phyloP scores from a whole-genome alignment of 2,888 invertebrate genomes.

The Rhopalosiphum nymphaeae region DNA sequence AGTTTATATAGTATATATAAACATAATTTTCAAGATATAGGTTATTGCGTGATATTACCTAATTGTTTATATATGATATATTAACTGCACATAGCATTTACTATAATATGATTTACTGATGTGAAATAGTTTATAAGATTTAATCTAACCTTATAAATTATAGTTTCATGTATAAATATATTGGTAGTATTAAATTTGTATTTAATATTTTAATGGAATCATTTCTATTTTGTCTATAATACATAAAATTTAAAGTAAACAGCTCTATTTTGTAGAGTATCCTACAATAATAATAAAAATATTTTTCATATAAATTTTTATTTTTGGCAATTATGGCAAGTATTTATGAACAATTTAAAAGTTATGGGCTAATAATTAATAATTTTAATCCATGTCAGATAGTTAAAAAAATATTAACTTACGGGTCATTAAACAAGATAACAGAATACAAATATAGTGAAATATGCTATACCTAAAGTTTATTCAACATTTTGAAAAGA shows the following conservation, averaged over 20 bases:
- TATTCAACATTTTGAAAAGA: neutral
- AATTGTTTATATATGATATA: neutral
- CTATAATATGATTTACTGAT: neutral
- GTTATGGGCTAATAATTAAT: neutral
- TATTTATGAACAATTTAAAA: neutral
- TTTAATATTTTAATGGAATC: neutral
- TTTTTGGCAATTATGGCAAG: neutral
- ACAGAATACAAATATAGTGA: neutral
- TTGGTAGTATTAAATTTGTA: neutral
- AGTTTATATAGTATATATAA: neutral
- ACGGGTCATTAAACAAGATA: neutral
- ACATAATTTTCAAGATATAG: neutral
- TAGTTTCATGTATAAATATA: neutral
- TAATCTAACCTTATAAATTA: neutral
- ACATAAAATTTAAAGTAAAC: neutral
- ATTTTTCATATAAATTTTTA: neutral
- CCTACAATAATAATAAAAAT: neutral
- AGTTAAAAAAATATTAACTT: conserved; percentile 1
- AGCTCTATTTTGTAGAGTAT: neutral
- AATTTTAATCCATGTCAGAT: neutral
- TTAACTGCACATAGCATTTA: neutral
- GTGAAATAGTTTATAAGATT: neutral
- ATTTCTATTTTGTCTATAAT: neutral
- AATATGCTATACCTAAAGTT: neutral
- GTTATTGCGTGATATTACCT: neutral